Evolutionary conservation across 2,113 vertebrate genomes (phyloP).

Genomic region (Cinclus mexicanus): DNA sequence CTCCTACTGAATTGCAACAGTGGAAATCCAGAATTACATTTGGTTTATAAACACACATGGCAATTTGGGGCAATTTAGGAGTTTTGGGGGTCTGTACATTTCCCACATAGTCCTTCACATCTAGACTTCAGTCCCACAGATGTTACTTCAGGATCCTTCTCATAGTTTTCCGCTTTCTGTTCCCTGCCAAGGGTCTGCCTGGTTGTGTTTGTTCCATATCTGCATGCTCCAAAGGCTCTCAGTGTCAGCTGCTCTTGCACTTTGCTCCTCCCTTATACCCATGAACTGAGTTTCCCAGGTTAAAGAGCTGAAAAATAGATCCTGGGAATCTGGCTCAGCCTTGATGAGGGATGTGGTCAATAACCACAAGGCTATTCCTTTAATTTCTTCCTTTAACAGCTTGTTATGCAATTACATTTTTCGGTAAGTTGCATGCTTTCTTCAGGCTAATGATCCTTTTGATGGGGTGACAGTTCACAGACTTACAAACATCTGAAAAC

Average conservation of each 20-base stretch:
- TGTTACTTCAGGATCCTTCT: neutral
- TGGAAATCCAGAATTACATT: neutral
- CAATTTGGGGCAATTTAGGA: neutral
- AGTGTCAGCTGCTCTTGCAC: neutral
- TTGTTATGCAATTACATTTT: slow-evolving; percentile 39
- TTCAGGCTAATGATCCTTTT: slow-evolving; percentile 14
- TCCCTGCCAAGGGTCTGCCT: neutral
- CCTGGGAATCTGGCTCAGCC: slow-evolving; percentile 30
- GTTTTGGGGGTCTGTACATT: neutral
- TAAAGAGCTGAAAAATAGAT: neutral
- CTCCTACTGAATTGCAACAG: neutral
- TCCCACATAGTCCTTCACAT: neutral
- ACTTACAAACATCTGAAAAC: neutral
- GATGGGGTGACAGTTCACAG: slow-evolving; percentile 36
- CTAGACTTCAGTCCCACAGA: neutral
- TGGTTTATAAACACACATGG: neutral
- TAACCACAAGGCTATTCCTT: slow-evolving; percentile 34
- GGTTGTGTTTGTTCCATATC: neutral
- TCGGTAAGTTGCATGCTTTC: slow-evolving; percentile 13
- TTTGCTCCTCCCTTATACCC: neutral
- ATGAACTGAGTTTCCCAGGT: neutral
- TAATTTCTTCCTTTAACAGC: slow-evolving; percentile 33
- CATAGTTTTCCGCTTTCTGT: neutral
- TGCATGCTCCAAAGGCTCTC: neutral
- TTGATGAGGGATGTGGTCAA: slow-evolving; percentile 49